Conservation (phyloP, 37 sponge, comb jelly and placozoan species). For the Ianthella basta region DNA sequence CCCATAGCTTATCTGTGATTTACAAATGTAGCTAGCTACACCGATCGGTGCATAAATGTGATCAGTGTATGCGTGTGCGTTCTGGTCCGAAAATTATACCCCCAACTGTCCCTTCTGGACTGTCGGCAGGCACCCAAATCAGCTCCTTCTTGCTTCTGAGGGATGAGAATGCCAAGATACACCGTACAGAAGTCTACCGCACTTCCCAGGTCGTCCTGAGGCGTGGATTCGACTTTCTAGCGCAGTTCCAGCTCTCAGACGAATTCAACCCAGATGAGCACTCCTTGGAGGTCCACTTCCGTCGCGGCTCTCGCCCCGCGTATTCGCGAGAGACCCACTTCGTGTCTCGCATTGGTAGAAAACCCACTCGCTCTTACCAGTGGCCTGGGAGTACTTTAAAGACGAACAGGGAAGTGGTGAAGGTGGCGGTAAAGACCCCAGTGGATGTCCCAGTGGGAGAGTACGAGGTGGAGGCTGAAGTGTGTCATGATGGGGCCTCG, state of each 20-base stretch:
- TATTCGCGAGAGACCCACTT: constrained; percentile 1
- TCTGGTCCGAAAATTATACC: no score
- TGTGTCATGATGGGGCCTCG: neutral
- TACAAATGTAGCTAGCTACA: no score
- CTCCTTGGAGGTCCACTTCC: neutral
- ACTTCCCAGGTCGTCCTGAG: constrained; percentile 11
- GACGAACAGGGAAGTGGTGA: neutral
- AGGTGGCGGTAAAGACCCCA: neutral
- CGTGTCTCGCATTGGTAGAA: neutral
- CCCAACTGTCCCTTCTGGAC: no score
- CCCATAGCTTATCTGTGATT: no score
- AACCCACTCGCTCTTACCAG: neutral
- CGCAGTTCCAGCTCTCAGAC: constrained; percentile 1
- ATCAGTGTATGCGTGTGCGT: no score
- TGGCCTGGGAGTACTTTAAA: neutral
- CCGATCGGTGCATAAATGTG: no score
- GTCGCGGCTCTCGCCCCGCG: neutral
- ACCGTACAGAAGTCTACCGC: neutral
- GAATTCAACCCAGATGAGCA: constrained; percentile 8
- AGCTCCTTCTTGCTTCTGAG: neutral
- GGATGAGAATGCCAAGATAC: neutral
- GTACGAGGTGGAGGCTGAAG: constrained; percentile 1
- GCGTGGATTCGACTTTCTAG: neutral
- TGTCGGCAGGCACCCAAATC: neutral
- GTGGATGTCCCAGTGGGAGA: constrained; percentile 9